Evolutionary conservation across 2,113 vertebrate species (phyloP).

Genomic region (Cephalopterus ornatus): DNA sequence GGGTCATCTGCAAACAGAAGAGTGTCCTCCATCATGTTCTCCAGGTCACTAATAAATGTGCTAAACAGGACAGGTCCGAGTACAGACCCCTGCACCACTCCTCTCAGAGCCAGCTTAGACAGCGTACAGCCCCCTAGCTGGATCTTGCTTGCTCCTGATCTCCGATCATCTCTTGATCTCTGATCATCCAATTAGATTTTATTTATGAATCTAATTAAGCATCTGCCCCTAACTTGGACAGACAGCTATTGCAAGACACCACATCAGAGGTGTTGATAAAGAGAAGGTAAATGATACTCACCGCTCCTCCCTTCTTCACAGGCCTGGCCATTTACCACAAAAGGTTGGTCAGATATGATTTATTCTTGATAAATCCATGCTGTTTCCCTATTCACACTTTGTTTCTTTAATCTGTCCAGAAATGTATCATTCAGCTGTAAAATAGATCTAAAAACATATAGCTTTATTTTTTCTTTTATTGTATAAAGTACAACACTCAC

Average conservation of each 20-base stretch:
- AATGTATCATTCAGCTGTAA: background rate
- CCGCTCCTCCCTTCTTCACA: background rate
- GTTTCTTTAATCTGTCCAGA: background rate
- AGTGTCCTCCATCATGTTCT: background rate
- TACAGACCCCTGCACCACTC: background rate
- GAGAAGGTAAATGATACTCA: background rate
- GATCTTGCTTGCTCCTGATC: background rate
- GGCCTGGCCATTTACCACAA: background rate
- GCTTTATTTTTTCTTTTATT: background rate
- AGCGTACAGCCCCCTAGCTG: background rate
- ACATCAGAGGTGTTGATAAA: background rate
- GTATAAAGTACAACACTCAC: background rate
- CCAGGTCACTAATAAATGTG: background rate
- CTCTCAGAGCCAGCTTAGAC: background rate
- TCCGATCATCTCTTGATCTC: too few relatives aligned
- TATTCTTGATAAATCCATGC: background rate
- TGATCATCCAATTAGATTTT: background rate
- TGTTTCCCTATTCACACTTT: background rate
- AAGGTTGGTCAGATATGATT: background rate
- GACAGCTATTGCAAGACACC: background rate
- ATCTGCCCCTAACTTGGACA: background rate
- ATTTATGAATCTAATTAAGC: background rate
- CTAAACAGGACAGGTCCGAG: background rate
- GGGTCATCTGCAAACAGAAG: background rate
- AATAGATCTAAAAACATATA: background rate